Conservation (phyloP, 2,113 vertebrate species). For the Syngnathoides biaculeatus region DNA sequence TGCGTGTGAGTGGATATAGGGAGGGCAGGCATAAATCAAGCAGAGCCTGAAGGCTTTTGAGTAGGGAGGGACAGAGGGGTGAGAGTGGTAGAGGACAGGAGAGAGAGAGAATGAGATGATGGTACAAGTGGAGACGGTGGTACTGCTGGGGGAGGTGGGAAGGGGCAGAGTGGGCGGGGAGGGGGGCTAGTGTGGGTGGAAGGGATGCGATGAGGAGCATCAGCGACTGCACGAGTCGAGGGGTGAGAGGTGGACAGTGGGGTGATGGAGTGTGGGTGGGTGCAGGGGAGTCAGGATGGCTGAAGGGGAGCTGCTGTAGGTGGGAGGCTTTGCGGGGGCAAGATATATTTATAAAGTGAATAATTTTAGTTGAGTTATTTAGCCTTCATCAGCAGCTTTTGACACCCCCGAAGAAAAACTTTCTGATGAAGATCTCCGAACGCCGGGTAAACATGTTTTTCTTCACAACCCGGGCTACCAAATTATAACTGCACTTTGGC, state of each 20-base stretch:
- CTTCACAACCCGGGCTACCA: background rate
- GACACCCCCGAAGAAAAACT: background rate
- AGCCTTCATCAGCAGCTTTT: background rate
- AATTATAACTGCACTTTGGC: background rate
- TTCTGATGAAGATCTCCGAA: background rate
- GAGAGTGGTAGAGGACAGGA: conserved; percentile 60
- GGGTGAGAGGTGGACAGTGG: conserved; percentile 63
- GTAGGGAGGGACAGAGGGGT: conserved; percentile 61
- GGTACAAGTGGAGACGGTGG: conserved; percentile 60
- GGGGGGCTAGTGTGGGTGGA: conserved; percentile 63
- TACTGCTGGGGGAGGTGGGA: conserved; percentile 62
- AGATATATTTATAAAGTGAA: conserved; percentile 35
- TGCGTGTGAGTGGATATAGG: conserved; percentile 50
- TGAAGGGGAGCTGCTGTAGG: conserved; percentile 54
- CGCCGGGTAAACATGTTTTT: background rate
- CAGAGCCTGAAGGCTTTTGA: conserved; percentile 64
- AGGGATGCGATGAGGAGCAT: conserved; percentile 52
- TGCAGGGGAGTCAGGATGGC: conserved; percentile 51
- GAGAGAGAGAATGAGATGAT: conserved; percentile 24
- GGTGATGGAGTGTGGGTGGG: conserved; percentile 65
- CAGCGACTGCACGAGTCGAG: conserved; percentile 53
- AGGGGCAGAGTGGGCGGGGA: conserved; percentile 63
- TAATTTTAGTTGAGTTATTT: conserved; percentile 3
- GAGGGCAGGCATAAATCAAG: conserved; percentile 72
- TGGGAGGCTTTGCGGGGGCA: conserved; percentile 35